These are phyloP conservation scores for Apteryx owenii DNA, from an alignment of 2,113 vertebrate genomes.

Conservation along the genomic window DNA sequence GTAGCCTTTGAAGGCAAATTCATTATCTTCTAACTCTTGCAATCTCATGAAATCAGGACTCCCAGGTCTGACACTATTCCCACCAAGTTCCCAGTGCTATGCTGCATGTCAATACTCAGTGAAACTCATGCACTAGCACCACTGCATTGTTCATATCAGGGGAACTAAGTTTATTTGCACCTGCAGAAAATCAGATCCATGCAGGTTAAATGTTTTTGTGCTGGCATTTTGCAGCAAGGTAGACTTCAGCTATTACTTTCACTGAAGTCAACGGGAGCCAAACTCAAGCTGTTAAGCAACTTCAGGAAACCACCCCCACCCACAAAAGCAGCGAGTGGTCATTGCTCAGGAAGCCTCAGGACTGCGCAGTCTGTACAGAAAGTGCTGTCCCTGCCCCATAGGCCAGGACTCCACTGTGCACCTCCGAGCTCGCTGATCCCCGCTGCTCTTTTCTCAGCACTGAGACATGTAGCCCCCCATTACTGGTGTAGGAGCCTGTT, in stretches of 20 bases:
- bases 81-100: background rate
- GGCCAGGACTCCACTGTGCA: rapidly evolving
- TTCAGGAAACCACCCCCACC: background rate
- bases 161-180: background rate
- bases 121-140: background rate
- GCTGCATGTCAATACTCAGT: background rate
- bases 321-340: background rate
- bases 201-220: background rate
- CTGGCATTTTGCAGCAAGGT: background rate
- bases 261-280: background rate
- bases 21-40: background rate
- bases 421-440: rapidly evolving
- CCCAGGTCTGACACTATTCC: background rate
- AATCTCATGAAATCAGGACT: background rate
- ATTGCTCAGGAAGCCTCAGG: background rate
- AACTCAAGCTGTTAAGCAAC: background rate
- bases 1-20: background rate
- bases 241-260: background rate
- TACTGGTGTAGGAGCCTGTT: background rate
- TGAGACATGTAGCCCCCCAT: background rate
- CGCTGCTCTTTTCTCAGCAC: background rate
- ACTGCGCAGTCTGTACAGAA: background rate
- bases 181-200: background rate
- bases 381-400: background rate
- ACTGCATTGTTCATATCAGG: background rate